Conservation (phyloP, 2,113 vertebrate species). For the Ammodytes marinus region DNA sequence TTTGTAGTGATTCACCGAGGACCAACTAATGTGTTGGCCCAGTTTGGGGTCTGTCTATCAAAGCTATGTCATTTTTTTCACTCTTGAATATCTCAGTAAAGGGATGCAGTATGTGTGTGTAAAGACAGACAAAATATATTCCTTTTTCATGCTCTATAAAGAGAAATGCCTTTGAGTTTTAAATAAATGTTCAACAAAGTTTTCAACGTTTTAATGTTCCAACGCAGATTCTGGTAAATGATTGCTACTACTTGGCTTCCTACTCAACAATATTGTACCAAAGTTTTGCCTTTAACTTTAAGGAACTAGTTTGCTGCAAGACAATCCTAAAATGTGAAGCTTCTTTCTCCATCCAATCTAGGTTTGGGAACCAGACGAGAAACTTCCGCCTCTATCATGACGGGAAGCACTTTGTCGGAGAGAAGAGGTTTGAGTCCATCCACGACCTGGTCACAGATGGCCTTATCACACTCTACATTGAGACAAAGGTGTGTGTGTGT, state of each 20-base stretch:
- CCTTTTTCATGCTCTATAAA: background rate
- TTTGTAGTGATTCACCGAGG: constrained; percentile 39
- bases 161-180: background rate
- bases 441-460: constrained; percentile 98
- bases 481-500: constrained; percentile 87
- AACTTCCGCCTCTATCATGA: constrained; percentile 98
- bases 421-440: constrained; percentile 97
- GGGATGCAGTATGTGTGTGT: background rate
- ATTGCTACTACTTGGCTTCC: background rate
- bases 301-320: background rate
- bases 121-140: background rate
- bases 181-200: background rate
- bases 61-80: constrained; percentile 21
- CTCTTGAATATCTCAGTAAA: background rate
- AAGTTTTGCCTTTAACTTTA: background rate
- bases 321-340: background rate
- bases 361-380: constrained; percentile 95
- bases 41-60: constrained; percentile 47
- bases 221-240: background rate
- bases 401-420: constrained; percentile 97
- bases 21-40: constrained; percentile 50
- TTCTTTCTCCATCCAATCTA: constrained; percentile 50
- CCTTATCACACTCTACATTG: constrained; percentile 97
- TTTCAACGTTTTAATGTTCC: background rate
- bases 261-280: background rate